A percentile compares a stretch with the other conserved stretches of the same genome.
Conservation (phyloP, 2,113 vertebrate genomes). For the Actenoides hombroni region DNA sequence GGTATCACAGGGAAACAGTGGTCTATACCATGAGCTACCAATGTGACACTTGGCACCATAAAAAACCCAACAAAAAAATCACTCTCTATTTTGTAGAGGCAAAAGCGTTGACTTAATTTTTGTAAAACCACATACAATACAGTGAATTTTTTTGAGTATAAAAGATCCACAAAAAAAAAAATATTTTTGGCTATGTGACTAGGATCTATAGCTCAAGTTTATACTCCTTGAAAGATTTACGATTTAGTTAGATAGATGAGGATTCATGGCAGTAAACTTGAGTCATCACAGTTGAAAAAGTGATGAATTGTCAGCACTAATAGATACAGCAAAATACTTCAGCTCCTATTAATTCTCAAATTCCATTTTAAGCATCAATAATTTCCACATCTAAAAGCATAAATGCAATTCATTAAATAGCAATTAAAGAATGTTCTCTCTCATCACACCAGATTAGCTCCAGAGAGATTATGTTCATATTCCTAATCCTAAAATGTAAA, state of each 20-base stretch:
- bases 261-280: neutral
- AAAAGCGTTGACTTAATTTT: neutral
- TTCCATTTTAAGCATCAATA: conserved; percentile 12
- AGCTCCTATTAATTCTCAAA: neutral
- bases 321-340: neutral
- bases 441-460: neutral
- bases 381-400: neutral
- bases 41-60: neutral
- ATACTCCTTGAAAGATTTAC: neutral
- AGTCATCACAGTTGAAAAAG: neutral
- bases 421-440: conserved; percentile 4
- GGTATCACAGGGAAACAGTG: neutral
- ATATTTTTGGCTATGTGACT: neutral
- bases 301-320: conserved; percentile 20
- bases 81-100: neutral
- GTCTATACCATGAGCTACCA: neutral
- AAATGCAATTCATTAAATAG: conserved; percentile 23
- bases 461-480: neutral
- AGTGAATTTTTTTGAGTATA: neutral
- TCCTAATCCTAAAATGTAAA: neutral
- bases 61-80: neutral
- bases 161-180: neutral
- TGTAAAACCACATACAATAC: neutral
- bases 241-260: neutral
- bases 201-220: neutral